Evolutionary conservation across 2,797 vertebrate species (phyloP).

Genomic region (Siniperca scherzeri): DNA sequence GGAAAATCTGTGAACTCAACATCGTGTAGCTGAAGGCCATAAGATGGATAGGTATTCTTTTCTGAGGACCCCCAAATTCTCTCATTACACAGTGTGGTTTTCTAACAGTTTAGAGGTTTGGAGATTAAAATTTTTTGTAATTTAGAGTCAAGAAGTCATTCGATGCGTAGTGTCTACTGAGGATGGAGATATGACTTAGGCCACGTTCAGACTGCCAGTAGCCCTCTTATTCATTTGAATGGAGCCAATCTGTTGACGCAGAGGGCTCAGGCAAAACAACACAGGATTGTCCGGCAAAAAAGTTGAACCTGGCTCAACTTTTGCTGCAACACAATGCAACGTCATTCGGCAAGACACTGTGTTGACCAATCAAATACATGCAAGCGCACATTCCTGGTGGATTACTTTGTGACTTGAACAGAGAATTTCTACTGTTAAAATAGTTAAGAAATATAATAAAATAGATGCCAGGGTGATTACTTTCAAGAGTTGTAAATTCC

Average conservation of each 20-base stretch:
- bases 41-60: slow-evolving; percentile 36
- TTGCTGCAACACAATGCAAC: background rate
- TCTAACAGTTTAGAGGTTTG: slow-evolving; percentile 44
- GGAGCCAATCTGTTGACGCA: background rate
- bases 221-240: background rate
- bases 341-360: background rate
- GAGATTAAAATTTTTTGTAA: slow-evolving; percentile 27
- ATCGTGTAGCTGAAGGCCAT: slow-evolving; percentile 40
- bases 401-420: background rate
- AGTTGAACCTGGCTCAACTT: background rate
- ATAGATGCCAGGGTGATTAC: background rate
- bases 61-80: slow-evolving; percentile 25
- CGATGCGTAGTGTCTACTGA: background rate
- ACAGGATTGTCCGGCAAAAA: background rate
- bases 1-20: slow-evolving; percentile 42
- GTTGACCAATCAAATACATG: background rate
- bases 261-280: background rate
- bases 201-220: background rate
- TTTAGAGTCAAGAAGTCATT: slow-evolving; percentile 40
- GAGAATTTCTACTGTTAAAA: background rate
- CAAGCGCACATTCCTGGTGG: background rate
- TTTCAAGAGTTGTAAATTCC: background rate
- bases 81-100: slow-evolving; percentile 53
- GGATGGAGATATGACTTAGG: slow-evolving; percentile 2
- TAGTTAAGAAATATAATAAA: background rate